Conservation (phyloP, 2,113 vertebrate species). For the Odontesthes bonariensis region DNA sequence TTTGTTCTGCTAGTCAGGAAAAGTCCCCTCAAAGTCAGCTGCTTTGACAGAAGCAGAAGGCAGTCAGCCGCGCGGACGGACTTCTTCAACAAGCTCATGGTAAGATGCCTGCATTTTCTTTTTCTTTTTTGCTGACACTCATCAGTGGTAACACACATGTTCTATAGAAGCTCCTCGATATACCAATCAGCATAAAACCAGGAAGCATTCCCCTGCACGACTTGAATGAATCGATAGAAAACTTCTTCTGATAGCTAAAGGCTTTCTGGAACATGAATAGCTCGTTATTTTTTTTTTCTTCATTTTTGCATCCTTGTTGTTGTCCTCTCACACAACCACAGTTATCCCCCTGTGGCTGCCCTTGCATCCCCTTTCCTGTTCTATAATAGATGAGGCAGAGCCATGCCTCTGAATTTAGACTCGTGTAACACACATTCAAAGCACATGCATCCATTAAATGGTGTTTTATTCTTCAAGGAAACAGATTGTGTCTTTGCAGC, state of each 20-base stretch:
- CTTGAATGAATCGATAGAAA: no score
- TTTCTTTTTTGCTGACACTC: background rate
- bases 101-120: slow-evolving; percentile 46
- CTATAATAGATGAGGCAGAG: slow-evolving; percentile 49
- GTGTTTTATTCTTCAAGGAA: slow-evolving; percentile 28
- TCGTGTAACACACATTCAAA: slow-evolving; percentile 7
- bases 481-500: slow-evolving; percentile 9
- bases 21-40: slow-evolving; percentile 78
- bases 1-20: slow-evolving; percentile 79
- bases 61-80: slow-evolving; percentile 64
- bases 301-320: background rate
- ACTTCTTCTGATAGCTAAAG: no score
- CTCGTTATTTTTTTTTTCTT: no score
- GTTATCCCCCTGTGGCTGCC: background rate
- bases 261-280: no score
- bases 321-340: background rate
- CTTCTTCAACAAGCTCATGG: slow-evolving; percentile 82
- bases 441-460: background rate
- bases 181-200: no score
- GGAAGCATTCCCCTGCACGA: no score
- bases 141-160: background rate
- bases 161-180: background rate
- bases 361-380: background rate
- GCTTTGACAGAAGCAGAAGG: slow-evolving; percentile 68
- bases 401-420: slow-evolving; percentile 38